Evolutionary conservation across 2,888 invertebrate genomes (phyloP).

Genomic region (Sarcophaga carnaria): DNA sequence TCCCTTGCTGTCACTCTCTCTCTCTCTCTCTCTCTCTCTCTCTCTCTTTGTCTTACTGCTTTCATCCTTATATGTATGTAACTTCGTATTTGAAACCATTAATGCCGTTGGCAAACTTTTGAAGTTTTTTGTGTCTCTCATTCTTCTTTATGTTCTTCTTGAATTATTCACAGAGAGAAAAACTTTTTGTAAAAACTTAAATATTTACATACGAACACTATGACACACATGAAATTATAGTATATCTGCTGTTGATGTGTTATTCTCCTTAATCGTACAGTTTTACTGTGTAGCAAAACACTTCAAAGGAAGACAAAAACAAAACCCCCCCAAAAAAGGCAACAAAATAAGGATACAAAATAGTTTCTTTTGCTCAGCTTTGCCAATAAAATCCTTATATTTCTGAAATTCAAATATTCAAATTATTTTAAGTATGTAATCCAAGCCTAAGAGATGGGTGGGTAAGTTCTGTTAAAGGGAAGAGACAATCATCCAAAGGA

Average conservation of each 20-base stretch:
- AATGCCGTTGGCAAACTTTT: conserved; percentile 30
- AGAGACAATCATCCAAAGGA: too few relatives aligned
- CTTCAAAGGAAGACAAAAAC: background rate
- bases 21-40: background rate
- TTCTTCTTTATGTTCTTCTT: conserved; percentile 18
- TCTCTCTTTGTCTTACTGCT: background rate
- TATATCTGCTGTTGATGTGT: conserved; percentile 27
- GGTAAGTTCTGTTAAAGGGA: too few relatives aligned
- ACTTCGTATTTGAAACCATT: background rate
- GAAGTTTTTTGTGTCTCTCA: conserved; percentile 2
- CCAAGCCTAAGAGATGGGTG: too few relatives aligned
- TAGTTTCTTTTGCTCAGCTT: too few relatives aligned
- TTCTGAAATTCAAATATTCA: too few relatives aligned
- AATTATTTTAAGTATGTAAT: too few relatives aligned
- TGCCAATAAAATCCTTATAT: too few relatives aligned
- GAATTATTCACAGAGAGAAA: conserved; percentile 25
- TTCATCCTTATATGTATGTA: background rate
- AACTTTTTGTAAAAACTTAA: conserved; percentile 47
- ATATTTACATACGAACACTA: background rate
- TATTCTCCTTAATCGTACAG: background rate
- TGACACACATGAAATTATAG: background rate
- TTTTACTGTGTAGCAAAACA: conserved; percentile 13
- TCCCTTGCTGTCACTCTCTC: background rate
- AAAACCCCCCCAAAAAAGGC: too few relatives aligned
- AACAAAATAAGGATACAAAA: too few relatives aligned